These are phyloP conservation scores for Onychomys arenicola DNA, from an alignment of 2,797 vertebrate genomes.

Conservation along the genomic window DNA sequence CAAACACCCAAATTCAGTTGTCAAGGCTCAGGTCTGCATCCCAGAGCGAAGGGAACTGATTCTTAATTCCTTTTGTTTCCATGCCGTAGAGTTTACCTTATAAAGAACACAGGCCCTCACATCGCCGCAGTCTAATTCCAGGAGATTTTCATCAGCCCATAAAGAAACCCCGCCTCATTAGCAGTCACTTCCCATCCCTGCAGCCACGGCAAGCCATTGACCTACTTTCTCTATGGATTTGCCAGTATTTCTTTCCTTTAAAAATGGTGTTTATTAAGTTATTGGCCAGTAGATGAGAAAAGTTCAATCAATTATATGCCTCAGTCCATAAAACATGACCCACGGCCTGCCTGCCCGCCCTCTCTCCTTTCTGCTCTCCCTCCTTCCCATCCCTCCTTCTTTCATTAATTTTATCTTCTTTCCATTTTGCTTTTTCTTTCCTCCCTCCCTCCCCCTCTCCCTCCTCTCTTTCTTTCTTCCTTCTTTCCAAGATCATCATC, in stretches of 20 bases:
- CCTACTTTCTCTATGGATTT: background rate
- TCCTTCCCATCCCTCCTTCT: background rate
- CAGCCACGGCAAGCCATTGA: background rate
- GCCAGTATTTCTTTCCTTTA: background rate
- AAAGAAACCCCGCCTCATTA: background rate
- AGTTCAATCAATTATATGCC: conserved; percentile 16
- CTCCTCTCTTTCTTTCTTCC: background rate
- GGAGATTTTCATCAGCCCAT: background rate
- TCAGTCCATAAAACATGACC: background rate
- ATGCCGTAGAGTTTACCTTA: background rate
- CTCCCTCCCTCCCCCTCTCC: too few species aligned
- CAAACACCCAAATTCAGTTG: background rate
- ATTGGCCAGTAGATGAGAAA: background rate
- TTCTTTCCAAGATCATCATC: background rate
- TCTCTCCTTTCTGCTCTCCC: background rate
- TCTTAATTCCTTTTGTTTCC: background rate
- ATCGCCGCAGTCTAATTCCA: background rate
- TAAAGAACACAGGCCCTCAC: background rate
- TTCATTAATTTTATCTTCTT: background rate
- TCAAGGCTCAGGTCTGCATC: background rate
- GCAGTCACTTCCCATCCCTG: background rate
- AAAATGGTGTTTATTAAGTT: conserved; percentile 38
- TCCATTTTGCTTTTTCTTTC: too few species aligned
- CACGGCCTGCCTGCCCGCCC: background rate
- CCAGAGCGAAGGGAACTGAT: accelerated